These are phyloP conservation scores for Schlechtendalia chinensis DNA, from an alignment of 1,140 invertebrate species.

Conservation along the genomic window DNA sequence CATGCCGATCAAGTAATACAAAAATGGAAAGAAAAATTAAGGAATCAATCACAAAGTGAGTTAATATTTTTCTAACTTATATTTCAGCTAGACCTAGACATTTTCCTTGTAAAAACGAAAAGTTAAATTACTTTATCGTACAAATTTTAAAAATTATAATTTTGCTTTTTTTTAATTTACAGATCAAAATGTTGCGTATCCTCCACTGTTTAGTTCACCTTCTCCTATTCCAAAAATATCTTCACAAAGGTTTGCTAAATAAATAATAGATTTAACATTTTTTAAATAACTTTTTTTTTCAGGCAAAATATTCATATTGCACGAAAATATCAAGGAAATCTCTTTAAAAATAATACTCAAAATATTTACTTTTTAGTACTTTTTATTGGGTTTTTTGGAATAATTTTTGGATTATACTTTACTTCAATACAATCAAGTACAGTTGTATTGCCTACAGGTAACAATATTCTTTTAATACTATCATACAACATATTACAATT, in stretches of 20 bases:
- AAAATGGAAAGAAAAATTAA: conserved; percentile 37
- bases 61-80: neutral
- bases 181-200: neutral
- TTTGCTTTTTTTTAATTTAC: neutral
- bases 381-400: conserved; percentile 7
- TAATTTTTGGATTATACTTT: conserved; percentile 34
- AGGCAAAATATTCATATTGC: neutral
- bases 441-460: conserved; percentile 30
- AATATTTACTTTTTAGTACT: neutral
- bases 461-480: neutral
- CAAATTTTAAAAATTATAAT: neutral
- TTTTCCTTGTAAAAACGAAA: no score
- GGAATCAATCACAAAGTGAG: conserved; percentile 9
- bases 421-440: conserved; percentile 31
- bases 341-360: neutral
- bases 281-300: neutral
- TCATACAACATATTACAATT: no score
- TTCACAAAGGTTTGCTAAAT: conserved; percentile 15
- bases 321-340: neutral
- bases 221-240: conserved; percentile 12
- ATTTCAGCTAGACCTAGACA: neutral
- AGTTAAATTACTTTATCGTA: no score
- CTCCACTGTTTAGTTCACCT: neutral
- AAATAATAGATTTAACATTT: neutral
- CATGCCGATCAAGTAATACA: conserved; percentile 33